phyloP scores from a whole-genome alignment of 1,140 invertebrate genomes.

The Drosophila chauvacae region DNA sequence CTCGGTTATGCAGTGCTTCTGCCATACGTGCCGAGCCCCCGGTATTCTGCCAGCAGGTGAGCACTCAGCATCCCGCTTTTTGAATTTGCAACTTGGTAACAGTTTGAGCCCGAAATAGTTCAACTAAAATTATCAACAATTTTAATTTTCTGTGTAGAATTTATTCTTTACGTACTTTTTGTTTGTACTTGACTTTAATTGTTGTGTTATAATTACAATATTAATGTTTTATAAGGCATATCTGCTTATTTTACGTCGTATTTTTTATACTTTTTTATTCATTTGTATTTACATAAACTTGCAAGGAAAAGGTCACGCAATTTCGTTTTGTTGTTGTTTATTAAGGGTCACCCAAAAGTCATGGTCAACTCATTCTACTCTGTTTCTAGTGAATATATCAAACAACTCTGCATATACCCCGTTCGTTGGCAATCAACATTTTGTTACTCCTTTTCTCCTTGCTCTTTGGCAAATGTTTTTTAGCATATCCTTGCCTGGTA shows the following conservation, averaged over 20 bases:
- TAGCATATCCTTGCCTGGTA: conserved; percentile 12
- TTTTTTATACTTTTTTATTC: not conserved
- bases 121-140: accelerated
- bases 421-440: not conserved
- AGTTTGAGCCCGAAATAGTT: not conserved
- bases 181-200: not conserved
- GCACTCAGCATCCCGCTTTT: conserved; percentile 40
- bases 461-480: conserved; percentile 29
- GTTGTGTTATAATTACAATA: no score
- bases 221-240: not conserved
- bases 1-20: conserved; percentile 95
- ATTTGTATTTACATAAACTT: not conserved
- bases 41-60: conserved; percentile 89
- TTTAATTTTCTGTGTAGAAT: no score
- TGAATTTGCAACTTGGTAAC: conserved; percentile 9
- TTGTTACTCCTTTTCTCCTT: conserved; percentile 1
- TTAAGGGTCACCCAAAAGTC: conserved; percentile 11
- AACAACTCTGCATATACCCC: not conserved
- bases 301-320: not conserved
- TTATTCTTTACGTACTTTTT: not conserved
- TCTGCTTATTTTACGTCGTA: not conserved
- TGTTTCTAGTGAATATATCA: not conserved
- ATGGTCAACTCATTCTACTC: conserved; percentile 8
- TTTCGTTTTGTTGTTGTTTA: not conserved
- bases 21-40: conserved; percentile 93